Percentiles rank a stretch among this genome's conserved stretches.
Evolutionary conservation across 2,888 invertebrate species (phyloP).

Genomic region (Caenorhabditis zanzibari): DNA sequence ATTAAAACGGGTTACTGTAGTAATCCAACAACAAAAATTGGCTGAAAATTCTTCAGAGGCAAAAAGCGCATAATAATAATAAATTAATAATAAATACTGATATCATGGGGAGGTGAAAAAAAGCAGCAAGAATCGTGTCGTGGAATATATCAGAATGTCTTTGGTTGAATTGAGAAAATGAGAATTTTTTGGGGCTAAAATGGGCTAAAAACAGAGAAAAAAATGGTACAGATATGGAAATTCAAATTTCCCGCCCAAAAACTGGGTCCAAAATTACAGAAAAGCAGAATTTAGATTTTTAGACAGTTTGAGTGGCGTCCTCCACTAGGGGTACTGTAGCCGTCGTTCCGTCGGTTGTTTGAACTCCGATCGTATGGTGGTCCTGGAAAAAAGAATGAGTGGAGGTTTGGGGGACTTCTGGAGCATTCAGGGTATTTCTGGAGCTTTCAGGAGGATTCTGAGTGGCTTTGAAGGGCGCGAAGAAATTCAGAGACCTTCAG

Average conservation of each 20-base stretch:
- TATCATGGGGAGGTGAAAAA: slow-evolving; percentile 2
- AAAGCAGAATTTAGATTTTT: not conserved
- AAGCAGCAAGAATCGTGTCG: slow-evolving; percentile 28
- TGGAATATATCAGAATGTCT: slow-evolving; percentile 4
- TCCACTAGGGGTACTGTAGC: slow-evolving; percentile 10
- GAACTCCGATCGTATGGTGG: slow-evolving; percentile 68
- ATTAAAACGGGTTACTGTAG: not conserved
- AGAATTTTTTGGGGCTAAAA: not conserved
- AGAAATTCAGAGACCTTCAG: too few relatives aligned
- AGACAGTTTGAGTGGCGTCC: slow-evolving; percentile 65
- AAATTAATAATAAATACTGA: slow-evolving; percentile 9
- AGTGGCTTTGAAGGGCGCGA: too few relatives aligned
- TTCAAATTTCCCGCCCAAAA: not conserved
- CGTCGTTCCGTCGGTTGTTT: slow-evolving; percentile 47
- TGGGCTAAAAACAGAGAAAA: slow-evolving; percentile 2
- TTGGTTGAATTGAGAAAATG: not conserved
- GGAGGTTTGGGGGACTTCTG: not conserved
- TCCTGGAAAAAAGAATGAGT: slow-evolving; percentile 26
- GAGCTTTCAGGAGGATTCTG: too few relatives aligned
- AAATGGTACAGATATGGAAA: slow-evolving; percentile 2
- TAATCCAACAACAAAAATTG: not conserved
- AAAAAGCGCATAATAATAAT: not conserved
- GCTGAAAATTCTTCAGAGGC: not conserved
- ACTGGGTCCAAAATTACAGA: not conserved
- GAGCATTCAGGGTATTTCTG: not conserved